Base-by-base conservation (phyloP, 2,888 invertebrate genomes). In the Agrotis puta region DNA sequence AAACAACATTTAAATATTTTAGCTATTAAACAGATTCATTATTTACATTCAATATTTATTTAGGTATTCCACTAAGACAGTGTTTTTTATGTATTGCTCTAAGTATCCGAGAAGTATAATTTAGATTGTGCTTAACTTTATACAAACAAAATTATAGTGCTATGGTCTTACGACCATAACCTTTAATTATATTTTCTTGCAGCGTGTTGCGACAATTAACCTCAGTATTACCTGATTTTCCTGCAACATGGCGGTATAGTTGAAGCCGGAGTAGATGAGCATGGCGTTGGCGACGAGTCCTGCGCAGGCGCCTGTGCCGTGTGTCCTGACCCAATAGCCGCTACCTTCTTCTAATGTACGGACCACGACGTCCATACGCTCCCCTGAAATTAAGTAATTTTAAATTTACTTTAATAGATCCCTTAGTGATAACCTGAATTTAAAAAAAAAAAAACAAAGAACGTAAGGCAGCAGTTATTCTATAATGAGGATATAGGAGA, bases 341-440 rank as follows among this genome's bases (percentile, higher is more conserved):
- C 94, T 95, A 6, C 91, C 88, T 2, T 91, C 87, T 82, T 96
- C 95, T 50, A 96, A 91, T 1, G 97, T 96, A 13, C 94, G 92
- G 6, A 97, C 85, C 1, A 97, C 94, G 11, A 97, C 96, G 81
- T 97, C 97, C 91, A 97, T 96, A 24, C 97, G 94, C 87, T 97
- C 97, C 0, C 97, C 97, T 94, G 95, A 94, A 94, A 95, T 53
- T n/a, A 39, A 39, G 39, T 11, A 39, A 39, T 39, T 39, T 11
- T 11, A 1, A 1, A 39, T 39, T 39, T 11, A 9, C 3, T 39
- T 39, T 9, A 27, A 27, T 5, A 27, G 27, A 27, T 27, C 5
- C 27, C 5, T 27, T 27, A 27, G 27, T 5, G 27, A 5, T 27
- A 27, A 27, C 27, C 27, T n/a, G n/a, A n/a, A n/a, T n/a, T n/a